These are phyloP conservation scores for Plestiodon gilberti DNA, from an alignment of 2,113 vertebrate species.

Conservation along the genomic window DNA sequence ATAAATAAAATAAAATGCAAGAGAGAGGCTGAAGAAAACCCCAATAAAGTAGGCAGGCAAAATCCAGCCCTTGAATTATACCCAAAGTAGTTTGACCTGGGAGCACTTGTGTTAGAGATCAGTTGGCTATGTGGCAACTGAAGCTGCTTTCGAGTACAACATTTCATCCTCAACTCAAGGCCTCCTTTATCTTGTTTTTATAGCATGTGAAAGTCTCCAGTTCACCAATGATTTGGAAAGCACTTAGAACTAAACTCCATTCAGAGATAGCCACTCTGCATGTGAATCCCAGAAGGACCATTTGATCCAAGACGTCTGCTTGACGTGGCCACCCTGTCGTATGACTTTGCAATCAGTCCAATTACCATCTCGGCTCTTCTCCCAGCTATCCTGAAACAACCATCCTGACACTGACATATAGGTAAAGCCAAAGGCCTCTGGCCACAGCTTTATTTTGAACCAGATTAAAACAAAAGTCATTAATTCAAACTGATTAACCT, in stretches of 20 bases:
- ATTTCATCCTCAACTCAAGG: constrained; percentile 55
- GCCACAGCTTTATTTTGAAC: constrained; percentile 16
- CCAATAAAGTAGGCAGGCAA: neutral
- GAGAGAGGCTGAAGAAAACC: neutral
- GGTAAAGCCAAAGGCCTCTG: constrained; percentile 22
- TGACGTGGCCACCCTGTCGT: neutral
- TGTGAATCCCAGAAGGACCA: constrained; percentile 6
- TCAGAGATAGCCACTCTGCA: constrained; percentile 36
- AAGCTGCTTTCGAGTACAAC: constrained; percentile 34
- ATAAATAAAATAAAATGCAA: neutral
- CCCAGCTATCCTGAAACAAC: constrained; percentile 7
- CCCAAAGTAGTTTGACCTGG: neutral
- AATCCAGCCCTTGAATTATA: neutral
- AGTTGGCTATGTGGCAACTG: constrained; percentile 5
- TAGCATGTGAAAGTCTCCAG: constrained; percentile 34
- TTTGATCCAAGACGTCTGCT: constrained; percentile 40
- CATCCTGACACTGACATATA: constrained; percentile 22
- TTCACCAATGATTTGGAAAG: constrained; percentile 56
- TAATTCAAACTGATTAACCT: constrained; percentile 30
- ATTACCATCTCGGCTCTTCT: constrained; percentile 12
- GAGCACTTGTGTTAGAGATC: too few species aligned
- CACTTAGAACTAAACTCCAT: constrained; percentile 43
- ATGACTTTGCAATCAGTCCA: neutral
- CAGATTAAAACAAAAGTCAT: constrained; percentile 12
- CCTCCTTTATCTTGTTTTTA: constrained; percentile 43